Percentiles rank a stretch among this genome's conserved stretches.
These are phyloP conservation scores for Scarus forsteni DNA, from an alignment of 2,797 vertebrate species.

Conservation along the genomic window DNA sequence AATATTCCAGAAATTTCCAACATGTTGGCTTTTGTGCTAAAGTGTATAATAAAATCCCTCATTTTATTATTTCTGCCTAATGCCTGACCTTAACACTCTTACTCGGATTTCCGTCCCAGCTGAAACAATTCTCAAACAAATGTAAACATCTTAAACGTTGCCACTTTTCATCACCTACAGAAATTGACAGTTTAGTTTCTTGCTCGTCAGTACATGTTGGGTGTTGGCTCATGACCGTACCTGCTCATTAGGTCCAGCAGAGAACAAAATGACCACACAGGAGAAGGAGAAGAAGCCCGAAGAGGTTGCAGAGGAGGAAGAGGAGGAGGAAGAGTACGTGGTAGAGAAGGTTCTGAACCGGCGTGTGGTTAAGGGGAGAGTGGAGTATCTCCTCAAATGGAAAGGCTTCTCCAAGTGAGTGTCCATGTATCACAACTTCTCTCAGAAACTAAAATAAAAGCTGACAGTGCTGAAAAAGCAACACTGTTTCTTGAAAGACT, in stretches of 20 bases:
- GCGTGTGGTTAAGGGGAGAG: constrained; percentile 94
- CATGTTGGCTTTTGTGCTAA: too few species aligned
- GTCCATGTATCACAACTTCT: background rate
- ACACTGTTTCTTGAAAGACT: too few species aligned
- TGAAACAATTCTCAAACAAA: background rate
- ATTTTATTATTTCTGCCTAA: too few species aligned
- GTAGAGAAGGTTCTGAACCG: constrained; percentile 97
- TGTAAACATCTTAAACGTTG: constrained; percentile 14
- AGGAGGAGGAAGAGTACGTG: constrained; percentile 97
- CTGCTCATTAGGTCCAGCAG: constrained; percentile 63
- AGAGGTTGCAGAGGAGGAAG: constrained; percentile 86
- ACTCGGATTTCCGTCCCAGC: background rate
- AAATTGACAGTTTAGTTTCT: constrained; percentile 14
- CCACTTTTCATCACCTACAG: constrained; percentile 17
- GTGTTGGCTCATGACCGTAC: background rate
- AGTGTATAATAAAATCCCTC: too few species aligned
- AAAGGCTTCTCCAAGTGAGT: constrained; percentile 98
- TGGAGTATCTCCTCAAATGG: constrained; percentile 99
- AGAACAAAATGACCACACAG: constrained; percentile 90
- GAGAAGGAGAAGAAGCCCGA: constrained; percentile 97
- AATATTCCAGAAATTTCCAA: too few species aligned
- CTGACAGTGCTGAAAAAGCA: too few species aligned
- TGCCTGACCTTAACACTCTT: too few species aligned
- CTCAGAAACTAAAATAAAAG: too few species aligned
- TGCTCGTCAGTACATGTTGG: background rate